Percentiles rank a stretch among this genome's conserved stretches.
phyloP scores from a whole-genome alignment of 2,797 vertebrate species.

The Dicrostonyx torquatus region DNA sequence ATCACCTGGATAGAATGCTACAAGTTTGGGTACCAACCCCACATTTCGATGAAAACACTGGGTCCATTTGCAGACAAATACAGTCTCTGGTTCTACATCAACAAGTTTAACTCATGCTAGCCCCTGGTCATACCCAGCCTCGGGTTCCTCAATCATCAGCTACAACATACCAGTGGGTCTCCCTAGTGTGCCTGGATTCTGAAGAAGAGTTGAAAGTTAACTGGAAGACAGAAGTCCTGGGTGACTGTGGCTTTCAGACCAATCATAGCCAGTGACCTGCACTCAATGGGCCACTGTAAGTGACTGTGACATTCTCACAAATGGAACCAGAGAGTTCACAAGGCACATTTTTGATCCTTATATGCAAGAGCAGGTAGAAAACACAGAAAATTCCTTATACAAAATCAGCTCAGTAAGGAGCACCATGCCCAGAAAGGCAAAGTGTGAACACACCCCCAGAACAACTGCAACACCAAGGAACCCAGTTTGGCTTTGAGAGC shows the following conservation, averaged over 20 bases:
- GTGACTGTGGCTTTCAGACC: conserved; percentile 50
- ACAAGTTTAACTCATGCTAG: not conserved
- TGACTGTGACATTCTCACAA: conserved; percentile 60
- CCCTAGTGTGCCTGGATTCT: not conserved
- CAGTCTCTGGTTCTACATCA: not conserved
- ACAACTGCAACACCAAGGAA: not conserved
- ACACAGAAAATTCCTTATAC: conserved; percentile 55
- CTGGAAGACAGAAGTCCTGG: conserved; percentile 40
- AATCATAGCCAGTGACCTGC: conserved; percentile 60
- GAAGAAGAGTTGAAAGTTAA: conserved; percentile 67
- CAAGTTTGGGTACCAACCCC: conserved; percentile 8
- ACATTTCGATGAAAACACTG: conserved; percentile 32
- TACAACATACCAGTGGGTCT: not conserved
- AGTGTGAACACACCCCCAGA: conserved; percentile 1
- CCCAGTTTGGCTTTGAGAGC: not conserved
- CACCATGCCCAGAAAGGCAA: conserved; percentile 25
- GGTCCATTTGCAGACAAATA: conserved; percentile 23
- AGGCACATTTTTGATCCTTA: conserved; percentile 56
- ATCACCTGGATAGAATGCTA: not conserved
- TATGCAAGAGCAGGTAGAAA: conserved; percentile 60
- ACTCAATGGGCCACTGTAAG: conserved; percentile 58
- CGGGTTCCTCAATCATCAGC: not conserved
- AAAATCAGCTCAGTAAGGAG: conserved; percentile 14
- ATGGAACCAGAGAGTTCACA: conserved; percentile 31
- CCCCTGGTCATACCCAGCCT: not conserved